These are phyloP conservation scores for Australoheros facetus DNA, from an alignment of 2,797 vertebrate genomes.

Conservation along the genomic window DNA sequence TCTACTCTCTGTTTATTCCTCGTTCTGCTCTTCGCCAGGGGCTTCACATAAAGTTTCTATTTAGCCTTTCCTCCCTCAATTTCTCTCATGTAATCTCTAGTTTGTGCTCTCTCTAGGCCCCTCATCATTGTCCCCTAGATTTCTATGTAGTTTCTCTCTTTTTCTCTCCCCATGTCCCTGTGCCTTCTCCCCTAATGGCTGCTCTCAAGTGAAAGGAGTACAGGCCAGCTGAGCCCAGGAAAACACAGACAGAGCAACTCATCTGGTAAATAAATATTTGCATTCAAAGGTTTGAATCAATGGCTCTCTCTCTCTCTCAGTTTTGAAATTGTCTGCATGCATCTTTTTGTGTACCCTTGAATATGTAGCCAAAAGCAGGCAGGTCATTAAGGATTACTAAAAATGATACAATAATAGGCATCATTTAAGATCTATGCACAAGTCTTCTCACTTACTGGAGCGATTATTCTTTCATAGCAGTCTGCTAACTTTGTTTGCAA, in stretches of 20 bases:
- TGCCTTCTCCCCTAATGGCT: conserved; percentile 49
- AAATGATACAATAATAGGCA: conserved; percentile 23
- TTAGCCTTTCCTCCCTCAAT: conserved; percentile 57
- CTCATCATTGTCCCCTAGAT: conserved; percentile 35
- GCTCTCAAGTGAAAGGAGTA: conserved; percentile 68
- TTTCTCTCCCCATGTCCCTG: conserved; percentile 5
- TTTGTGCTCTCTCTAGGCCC: conserved; percentile 39
- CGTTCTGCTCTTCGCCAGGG: conserved; percentile 28
- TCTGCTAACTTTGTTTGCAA: conserved; percentile 41
- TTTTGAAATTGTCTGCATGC: conserved; percentile 26
- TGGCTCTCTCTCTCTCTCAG: conserved; percentile 52
- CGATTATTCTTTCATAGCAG: conserved; percentile 36
- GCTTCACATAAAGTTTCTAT: conserved; percentile 54
- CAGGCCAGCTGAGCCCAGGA: conserved; percentile 64
- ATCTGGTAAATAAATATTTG: conserved; percentile 78
- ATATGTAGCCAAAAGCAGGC: not conserved
- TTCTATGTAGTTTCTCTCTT: conserved; percentile 9
- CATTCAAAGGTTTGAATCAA: conserved; percentile 69
- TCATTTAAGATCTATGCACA: conserved; percentile 8
- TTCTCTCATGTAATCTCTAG: conserved; percentile 57
- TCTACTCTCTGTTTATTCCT: conserved; percentile 50
- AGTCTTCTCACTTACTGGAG: conserved; percentile 20
- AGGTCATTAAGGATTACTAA: conserved; percentile 14
- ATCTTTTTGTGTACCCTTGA: not conserved
- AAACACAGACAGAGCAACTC: conserved; percentile 58